phyloP scores from a whole-genome alignment of 2,888 invertebrate species.

The Petrolisthes manimaculis region DNA sequence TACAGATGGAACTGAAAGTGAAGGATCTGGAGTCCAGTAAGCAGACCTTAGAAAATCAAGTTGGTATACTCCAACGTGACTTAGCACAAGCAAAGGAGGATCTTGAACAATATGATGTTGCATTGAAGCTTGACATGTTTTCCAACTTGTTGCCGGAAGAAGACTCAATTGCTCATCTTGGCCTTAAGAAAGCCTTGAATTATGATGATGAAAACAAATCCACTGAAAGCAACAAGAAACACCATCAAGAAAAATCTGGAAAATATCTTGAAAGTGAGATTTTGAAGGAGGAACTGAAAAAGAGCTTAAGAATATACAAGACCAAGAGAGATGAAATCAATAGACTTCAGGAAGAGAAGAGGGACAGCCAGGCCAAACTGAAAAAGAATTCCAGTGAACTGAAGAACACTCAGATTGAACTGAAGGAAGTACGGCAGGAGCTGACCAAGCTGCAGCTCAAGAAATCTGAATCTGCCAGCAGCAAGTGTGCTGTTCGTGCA shows the following conservation, averaged over 20 bases:
- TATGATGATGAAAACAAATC: constrained; percentile 42
- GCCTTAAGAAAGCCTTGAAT: constrained; percentile 46
- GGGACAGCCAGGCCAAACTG: constrained; percentile 24
- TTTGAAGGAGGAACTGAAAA: constrained; percentile 47
- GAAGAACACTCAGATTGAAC: constrained; percentile 35
- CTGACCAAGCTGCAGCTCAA: constrained; percentile 25
- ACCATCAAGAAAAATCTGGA: neutral
- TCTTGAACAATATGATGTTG: constrained; percentile 49
- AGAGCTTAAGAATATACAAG: constrained; percentile 50
- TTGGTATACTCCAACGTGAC: constrained; percentile 23
- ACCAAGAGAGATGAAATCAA: constrained; percentile 41
- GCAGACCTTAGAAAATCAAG: constrained; percentile 22
- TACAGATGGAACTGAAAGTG: constrained; percentile 38
- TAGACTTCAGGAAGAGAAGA: constrained; percentile 15
- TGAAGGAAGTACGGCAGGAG: constrained; percentile 24
- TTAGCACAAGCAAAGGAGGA: constrained; percentile 43
- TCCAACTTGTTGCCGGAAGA: constrained; percentile 40
- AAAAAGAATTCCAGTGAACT: constrained; percentile 42
- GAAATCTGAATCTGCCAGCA: constrained; percentile 24
- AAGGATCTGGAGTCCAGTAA: constrained; percentile 45
- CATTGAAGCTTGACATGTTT: constrained; percentile 52
- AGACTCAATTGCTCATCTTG: constrained; percentile 48
- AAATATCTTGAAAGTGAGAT: constrained; percentile 20
- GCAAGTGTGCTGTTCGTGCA: neutral
- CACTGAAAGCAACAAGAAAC: neutral